Base-by-base conservation (phyloP, 1,140 invertebrate genomes). In the Doryteuthis pealeii region DNA sequence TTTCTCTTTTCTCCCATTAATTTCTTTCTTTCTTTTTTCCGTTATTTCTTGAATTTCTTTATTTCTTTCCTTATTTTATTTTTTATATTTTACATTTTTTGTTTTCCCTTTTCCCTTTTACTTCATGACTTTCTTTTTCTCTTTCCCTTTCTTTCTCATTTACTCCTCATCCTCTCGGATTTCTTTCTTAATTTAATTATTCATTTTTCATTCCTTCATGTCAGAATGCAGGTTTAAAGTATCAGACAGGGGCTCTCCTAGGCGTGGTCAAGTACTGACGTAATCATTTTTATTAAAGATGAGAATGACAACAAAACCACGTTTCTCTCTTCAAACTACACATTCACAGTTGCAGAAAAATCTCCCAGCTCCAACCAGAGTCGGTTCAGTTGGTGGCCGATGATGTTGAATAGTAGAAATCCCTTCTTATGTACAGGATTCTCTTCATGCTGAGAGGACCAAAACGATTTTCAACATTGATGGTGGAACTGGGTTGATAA, bases 221-320 rank as follows among this genome's bases (percentile, higher is more conserved):
- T 10, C 35, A 40, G 35, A 40, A 40, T 40, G 10, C 3, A 10
- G 35, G 10, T 73, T 73, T 82, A 8, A 76, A 79, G 74, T 78
- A 79, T 71, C 78, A 79, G 66, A 62, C 54, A 3, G 26, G 70
- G 40, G 70, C 68, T 67, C 72, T 49, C 91, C 85, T 58, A 87
- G 69, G 76, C 86, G 43, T 74, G 15, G 73, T 78, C 92, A 0
- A 90, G 91, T 10, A 90, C 95, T 22, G 89, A 89, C 54, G 89
- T 97, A 49, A 90, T 87, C 18, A 81, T 87, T 67, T 66, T 70
- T 32, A 89, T 99, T 1, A 89, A 93, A 65, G 87, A 88, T 76
- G 69, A 75, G 8, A 88, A 99, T 88, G 97, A 99, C 86, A 97
- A 98, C 87, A 94, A 94, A n/a, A 8, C 96, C 97, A 0, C 87